Conservation (phyloP, 2,888 invertebrate genomes). For the Tipula vernalis region DNA sequence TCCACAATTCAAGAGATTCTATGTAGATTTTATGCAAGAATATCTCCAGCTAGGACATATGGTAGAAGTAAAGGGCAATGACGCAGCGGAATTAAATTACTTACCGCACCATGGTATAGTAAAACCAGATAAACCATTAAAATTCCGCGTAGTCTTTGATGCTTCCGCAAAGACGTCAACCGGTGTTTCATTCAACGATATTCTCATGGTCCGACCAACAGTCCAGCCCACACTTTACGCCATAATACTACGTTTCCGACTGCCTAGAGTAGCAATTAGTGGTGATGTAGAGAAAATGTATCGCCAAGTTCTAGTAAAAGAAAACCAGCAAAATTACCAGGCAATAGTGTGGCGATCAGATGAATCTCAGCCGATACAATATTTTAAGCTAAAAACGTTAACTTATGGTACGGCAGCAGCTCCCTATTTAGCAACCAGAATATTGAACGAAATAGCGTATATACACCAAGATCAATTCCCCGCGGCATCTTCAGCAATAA, state of each 20-base stretch:
- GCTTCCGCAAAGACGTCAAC: neutral
- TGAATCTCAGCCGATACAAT: neutral
- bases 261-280: neutral
- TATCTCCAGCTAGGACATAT: neutral
- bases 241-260: neutral
- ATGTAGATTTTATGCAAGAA: neutral
- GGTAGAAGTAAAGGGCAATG: too few relatives aligned
- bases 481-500: neutral
- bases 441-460: neutral
- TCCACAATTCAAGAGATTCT: neutral
- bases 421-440: too few relatives aligned
- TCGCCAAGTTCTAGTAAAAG: too few relatives aligned
- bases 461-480: neutral
- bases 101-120: neutral
- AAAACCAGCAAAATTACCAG: too few relatives aligned
- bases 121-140: neutral
- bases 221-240: too few relatives aligned
- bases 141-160: too few relatives aligned
- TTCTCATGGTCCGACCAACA: neutral
- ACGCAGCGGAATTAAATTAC: neutral
- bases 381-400: neutral
- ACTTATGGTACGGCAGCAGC: neutral
- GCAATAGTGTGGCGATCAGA: too few relatives aligned
- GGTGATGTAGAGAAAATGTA: neutral
- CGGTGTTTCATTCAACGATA: neutral